Evolutionary conservation across 2,797 vertebrate species (phyloP).

Genomic region (Dipus sagitta): DNA sequence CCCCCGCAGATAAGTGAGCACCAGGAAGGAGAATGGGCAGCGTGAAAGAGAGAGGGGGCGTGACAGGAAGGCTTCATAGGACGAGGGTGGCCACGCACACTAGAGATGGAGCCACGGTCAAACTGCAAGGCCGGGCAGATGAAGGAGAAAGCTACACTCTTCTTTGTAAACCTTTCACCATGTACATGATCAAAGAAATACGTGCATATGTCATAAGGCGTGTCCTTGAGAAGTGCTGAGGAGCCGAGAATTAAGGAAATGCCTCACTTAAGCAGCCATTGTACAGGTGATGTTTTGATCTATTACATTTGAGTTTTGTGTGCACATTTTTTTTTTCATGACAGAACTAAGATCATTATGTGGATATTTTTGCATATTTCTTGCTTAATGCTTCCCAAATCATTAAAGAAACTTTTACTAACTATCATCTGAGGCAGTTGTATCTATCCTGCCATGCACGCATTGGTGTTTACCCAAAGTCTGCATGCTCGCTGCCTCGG

Average conservation of each 20-base stretch:
- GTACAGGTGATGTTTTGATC: not conserved
- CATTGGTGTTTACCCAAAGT: not conserved
- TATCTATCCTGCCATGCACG: not conserved
- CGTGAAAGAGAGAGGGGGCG: not conserved
- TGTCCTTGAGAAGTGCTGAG: not conserved
- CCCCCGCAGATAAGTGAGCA: not conserved
- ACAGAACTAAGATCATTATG: not conserved
- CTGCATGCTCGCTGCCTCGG: not conserved
- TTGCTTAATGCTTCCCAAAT: not conserved
- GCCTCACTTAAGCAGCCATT: not conserved
- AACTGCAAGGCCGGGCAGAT: not conserved
- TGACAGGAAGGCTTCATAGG: fast-evolving
- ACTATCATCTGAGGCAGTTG: not conserved
- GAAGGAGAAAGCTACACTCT: not conserved
- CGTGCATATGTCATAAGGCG: not conserved
- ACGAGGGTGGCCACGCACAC: not conserved
- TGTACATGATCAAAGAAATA: not conserved
- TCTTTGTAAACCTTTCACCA: not conserved
- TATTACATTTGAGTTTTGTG: not conserved
- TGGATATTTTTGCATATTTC: not conserved
- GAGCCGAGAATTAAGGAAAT: not conserved
- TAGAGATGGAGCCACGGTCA: not conserved
- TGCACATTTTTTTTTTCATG: not conserved
- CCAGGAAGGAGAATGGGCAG: not conserved
- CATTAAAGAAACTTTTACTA: conserved; percentile 10